Percentiles rank a stretch among this genome's conserved stretches.
These are phyloP conservation scores for Periplaneta americana DNA, from an alignment of 1,140 invertebrate genomes.

Conservation along the genomic window DNA sequence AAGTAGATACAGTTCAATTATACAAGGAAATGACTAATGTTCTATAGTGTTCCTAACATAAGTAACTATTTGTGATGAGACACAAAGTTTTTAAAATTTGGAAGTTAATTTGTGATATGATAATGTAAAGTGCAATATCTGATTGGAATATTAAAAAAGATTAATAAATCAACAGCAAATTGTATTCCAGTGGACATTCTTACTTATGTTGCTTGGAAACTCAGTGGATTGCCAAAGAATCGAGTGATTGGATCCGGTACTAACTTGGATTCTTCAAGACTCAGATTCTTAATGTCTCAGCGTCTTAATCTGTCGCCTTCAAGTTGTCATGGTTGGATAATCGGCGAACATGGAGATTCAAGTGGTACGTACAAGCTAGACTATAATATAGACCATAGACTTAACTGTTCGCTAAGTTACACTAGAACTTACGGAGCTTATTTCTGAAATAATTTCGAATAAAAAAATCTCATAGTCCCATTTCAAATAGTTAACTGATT, in stretches of 20 bases:
- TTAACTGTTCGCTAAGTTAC: no score
- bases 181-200: conserved; percentile 65
- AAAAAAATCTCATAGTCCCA: no score
- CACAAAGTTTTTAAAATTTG: no score
- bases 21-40: no score
- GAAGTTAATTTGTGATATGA: no score
- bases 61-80: neutral
- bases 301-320: conserved; percentile 70
- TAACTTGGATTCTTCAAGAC: conserved; percentile 84
- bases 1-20: no score
- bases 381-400: no score
- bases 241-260: conserved; percentile 87
- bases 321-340: conserved; percentile 85
- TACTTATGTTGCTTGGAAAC: conserved; percentile 90
- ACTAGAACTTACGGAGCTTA: no score
- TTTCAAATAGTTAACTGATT: no score
- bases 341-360: conserved; percentile 79
- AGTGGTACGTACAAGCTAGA: conserved; percentile 47
- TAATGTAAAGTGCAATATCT: neutral
- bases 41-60: no score
- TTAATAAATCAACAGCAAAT: neutral
- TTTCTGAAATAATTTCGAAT: no score
- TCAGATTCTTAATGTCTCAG: conserved; percentile 83
- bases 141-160: neutral
- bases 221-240: conserved; percentile 80